Conservation (phyloP, 2,113 vertebrate genomes). For the Myodes glareolus region DNA sequence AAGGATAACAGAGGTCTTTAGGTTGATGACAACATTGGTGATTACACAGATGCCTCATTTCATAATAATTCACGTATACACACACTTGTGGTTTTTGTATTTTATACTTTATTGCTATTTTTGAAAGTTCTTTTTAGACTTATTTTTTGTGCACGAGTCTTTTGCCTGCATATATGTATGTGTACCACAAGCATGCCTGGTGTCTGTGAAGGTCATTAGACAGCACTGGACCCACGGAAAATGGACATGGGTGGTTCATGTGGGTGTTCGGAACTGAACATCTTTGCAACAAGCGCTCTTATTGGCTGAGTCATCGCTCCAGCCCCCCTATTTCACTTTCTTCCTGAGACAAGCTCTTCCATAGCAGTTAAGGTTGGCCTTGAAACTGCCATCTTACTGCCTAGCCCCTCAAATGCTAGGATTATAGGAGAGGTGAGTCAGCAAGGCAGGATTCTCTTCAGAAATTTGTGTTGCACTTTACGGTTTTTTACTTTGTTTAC, state of each 20-base stretch:
- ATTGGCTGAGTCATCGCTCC: background rate
- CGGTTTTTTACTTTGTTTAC: background rate
- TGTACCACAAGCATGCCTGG: background rate
- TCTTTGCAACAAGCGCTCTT: background rate
- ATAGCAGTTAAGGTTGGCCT: background rate
- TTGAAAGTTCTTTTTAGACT: background rate
- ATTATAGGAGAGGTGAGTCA: background rate
- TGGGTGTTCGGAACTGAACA: background rate
- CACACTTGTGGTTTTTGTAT: background rate
- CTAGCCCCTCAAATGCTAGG: background rate
- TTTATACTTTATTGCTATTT: background rate
- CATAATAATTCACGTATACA: background rate
- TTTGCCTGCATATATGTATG: background rate
- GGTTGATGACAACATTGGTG: background rate
- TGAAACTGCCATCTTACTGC: background rate
- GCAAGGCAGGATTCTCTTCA: background rate
- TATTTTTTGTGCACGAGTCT: background rate
- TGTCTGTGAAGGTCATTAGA: background rate
- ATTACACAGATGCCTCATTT: background rate
- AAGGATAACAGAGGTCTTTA: background rate
- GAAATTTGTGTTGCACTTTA: background rate
- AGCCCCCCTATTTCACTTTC: background rate
- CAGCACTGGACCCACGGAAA: background rate
- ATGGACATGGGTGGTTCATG: background rate
- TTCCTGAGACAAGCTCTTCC: background rate